Evolutionary conservation across 2,113 vertebrate genomes (phyloP).

Genomic region (Xiphophorus couchianus): DNA sequence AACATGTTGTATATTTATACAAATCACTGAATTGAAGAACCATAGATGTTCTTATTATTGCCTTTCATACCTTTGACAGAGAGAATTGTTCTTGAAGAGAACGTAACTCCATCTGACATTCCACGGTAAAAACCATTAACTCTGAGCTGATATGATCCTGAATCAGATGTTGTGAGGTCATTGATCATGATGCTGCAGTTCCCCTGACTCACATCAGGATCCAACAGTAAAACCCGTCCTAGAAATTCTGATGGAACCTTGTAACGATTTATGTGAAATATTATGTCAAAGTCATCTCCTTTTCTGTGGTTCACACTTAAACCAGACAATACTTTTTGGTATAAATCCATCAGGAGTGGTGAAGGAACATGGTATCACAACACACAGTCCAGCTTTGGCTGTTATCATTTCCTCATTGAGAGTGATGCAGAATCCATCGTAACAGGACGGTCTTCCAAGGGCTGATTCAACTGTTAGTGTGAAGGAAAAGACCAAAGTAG

Average conservation of each 20-base stretch:
- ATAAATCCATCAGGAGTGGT: rapidly evolving
- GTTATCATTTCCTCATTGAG: slow-evolving; percentile 11
- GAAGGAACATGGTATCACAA: slow-evolving; percentile 55
- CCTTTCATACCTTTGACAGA: slow-evolving; percentile 47
- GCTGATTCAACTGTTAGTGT: background rate
- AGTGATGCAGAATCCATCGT: background rate
- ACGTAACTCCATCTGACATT: rapidly evolving
- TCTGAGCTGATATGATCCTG: slow-evolving; percentile 57
- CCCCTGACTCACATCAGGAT: background rate
- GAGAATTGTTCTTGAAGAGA: background rate
- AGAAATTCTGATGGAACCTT: background rate
- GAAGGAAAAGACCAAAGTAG: background rate
- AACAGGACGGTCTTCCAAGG: rapidly evolving
- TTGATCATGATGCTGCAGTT: slow-evolving; percentile 64
- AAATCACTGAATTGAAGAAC: background rate
- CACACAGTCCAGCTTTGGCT: slow-evolving; percentile 59
- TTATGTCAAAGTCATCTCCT: background rate
- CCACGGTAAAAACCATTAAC: rapidly evolving
- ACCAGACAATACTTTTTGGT: slow-evolving; percentile 41
- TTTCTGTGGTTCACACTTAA: slow-evolving; percentile 18
- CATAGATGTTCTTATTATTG: background rate
- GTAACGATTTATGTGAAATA: slow-evolving; percentile 15
- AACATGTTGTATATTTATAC: background rate
- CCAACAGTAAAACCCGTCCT: slow-evolving; percentile 43
- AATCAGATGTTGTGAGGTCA: slow-evolving; percentile 45